Conservation (phyloP, 2,888 invertebrate species). For the Pollenia griseotomentosa region DNA sequence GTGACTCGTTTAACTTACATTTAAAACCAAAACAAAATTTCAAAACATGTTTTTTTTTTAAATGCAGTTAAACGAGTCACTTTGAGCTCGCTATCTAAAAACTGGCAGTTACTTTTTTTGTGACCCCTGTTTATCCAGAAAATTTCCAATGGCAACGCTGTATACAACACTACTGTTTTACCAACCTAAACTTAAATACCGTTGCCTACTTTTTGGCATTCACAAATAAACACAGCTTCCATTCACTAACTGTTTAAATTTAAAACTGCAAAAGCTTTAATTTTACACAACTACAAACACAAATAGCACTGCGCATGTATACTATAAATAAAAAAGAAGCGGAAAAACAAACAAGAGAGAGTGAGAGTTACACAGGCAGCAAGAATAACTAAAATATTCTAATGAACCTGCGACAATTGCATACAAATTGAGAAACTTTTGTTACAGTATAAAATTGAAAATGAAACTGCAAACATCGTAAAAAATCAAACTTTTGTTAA, state of each 20-base stretch:
- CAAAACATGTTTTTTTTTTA: too few relatives aligned
- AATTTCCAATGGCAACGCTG: too few relatives aligned
- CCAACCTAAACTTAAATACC: background rate
- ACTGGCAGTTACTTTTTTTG: too few relatives aligned
- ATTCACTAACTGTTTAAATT: conserved; percentile 40
- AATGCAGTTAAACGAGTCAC: too few relatives aligned
- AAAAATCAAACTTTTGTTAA: conserved; percentile 44
- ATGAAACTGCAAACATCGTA: conserved; percentile 64
- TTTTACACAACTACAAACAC: background rate
- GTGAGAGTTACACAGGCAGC: conserved; percentile 9
- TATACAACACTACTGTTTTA: conserved; percentile 16
- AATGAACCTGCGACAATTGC: conserved; percentile 72
- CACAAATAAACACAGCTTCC: conserved; percentile 48
- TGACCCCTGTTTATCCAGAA: background rate
- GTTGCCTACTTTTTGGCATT: conserved; percentile 13
- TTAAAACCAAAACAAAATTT: too few relatives aligned
- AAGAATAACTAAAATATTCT: conserved; percentile 37
- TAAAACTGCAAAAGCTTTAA: conserved; percentile 34
- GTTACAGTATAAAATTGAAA: conserved; percentile 72
- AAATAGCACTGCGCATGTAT: conserved; percentile 61
- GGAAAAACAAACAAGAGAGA: conserved; percentile 38
- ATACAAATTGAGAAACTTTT: conserved; percentile 71
- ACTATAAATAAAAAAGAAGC: conserved; percentile 60
- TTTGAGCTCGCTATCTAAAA: too few relatives aligned
- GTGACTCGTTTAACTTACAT: too few relatives aligned